Evolutionary conservation across 2,888 invertebrate genomes (phyloP).

Genomic region (Melanostoma mellinum): DNA sequence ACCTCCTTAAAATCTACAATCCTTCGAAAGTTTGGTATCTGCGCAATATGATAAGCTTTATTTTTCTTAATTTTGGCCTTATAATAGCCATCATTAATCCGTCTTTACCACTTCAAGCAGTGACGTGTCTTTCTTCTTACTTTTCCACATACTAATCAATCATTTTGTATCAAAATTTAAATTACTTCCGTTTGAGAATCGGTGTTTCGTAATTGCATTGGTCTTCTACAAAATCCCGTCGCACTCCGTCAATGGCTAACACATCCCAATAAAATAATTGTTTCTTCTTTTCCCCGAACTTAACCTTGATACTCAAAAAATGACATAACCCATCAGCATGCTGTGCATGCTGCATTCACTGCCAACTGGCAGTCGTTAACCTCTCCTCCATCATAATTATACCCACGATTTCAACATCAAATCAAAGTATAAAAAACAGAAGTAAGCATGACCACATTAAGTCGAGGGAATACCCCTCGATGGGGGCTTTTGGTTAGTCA

Average conservation of each 20-base stretch:
- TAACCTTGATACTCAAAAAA: conserved; percentile 70
- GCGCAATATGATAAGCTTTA: too few relatives aligned
- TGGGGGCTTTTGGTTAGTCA: conserved; percentile 4
- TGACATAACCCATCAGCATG: conserved; percentile 60
- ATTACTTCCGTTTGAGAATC: too few relatives aligned
- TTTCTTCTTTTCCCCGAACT: conserved; percentile 54
- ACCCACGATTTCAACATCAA: conserved; percentile 70
- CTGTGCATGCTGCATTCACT: conserved; percentile 27
- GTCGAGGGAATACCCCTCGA: conserved; percentile 44
- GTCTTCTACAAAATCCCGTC: too few relatives aligned
- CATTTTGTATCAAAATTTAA: too few relatives aligned
- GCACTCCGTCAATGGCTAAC: not conserved
- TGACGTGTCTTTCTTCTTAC: too few relatives aligned
- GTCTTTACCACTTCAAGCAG: too few relatives aligned
- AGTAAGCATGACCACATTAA: conserved; percentile 62
- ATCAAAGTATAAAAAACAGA: conserved; percentile 56
- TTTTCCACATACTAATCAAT: too few relatives aligned
- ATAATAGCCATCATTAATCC: too few relatives aligned
- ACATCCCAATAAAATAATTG: conserved; percentile 48
- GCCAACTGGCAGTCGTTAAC: conserved; percentile 65
- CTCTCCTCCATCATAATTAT: conserved; percentile 69
- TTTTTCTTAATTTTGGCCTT: too few relatives aligned
- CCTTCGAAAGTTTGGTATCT: too few relatives aligned
- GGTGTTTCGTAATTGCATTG: too few relatives aligned
- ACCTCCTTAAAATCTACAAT: too few relatives aligned